Base-by-base conservation (phyloP, 2,888 invertebrate species). In the Furcula furcula region DNA sequence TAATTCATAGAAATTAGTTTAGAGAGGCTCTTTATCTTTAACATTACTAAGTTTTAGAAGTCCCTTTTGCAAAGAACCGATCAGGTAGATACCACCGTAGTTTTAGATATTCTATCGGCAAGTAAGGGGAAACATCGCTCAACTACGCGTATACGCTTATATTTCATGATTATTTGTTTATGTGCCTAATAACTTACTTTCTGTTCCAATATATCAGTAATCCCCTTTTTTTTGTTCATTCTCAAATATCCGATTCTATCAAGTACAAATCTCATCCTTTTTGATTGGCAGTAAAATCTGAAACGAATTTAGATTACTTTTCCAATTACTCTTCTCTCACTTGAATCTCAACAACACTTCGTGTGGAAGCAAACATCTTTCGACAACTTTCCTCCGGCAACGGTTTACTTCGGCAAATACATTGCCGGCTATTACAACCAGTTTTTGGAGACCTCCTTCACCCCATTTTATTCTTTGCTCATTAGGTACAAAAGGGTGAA, bases 401-500 rank as follows among this genome's bases (percentile, higher is more conserved):
- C 62, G 56, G 50, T 75, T 76, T 69, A 66, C 68, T 65, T 66
- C 65, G 65, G 66, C 65, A 72, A 78, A 76, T 71, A 76, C 66
- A 62, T 57, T 55, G 57, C 52, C 11, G n/a, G 32, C 26, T 40
- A 49, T 51, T 39, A 40, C 48, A 39, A 45, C 77, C 76, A 73
- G 39, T 41, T 14, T 55, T 44, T 21, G 29, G 29, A 47, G 77
- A 59, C 40, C 78, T 45, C n/a, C 48, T 46, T 19, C 33, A 28
- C 42, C 41, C 36, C 34, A 40, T 32, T 18, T 45, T 33, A 29
- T 29, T 40, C 38, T 18, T 40, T 31, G 20, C 37, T 29, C 25
- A 29, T 22, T 21, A 36, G 47, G 41, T 32, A 39, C 15, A 23
- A 39, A 37, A 41, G 31, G 49, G 46, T 36, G 35, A 27, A 16